Evolutionary conservation across 2,888 invertebrate genomes (phyloP).

Genomic region (Petrolisthes cinctipes): DNA sequence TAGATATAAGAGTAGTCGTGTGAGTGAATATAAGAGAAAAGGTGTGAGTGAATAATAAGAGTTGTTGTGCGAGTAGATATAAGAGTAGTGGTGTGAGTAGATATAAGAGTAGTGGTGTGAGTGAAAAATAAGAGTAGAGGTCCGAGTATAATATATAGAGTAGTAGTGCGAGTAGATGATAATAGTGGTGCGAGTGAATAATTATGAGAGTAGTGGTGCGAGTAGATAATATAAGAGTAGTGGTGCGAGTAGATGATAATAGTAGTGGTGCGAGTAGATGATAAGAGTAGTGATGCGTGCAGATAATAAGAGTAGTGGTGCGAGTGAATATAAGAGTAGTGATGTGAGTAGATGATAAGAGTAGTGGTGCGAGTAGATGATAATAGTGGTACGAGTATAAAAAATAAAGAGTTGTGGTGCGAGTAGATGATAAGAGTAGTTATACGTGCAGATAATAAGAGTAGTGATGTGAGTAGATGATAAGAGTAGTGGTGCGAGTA

Average conservation of each 20-base stretch:
- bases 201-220: background rate
- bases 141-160: background rate
- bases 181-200: background rate
- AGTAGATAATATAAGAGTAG: background rate
- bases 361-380: too few relatives aligned
- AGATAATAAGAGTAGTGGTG: background rate
- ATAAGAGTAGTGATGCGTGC: background rate
- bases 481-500: too few relatives aligned
- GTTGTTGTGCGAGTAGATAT: too few relatives aligned
- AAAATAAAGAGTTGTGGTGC: background rate
- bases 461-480: too few relatives aligned
- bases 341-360: too few relatives aligned
- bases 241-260: background rate
- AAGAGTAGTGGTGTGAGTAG: too few relatives aligned
- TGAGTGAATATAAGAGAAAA: too few relatives aligned
- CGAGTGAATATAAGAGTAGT: background rate
- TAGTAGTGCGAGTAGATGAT: background rate
- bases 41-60: too few relatives aligned
- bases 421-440: background rate
- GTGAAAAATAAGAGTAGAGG: too few relatives aligned
- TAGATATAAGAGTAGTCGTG: too few relatives aligned
- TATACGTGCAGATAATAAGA: too few relatives aligned
- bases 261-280: background rate
- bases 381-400: background rate
- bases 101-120: too few relatives aligned